Evolutionary conservation across 2,797 vertebrate genomes (phyloP), one percentile per base, ranked within the genome.

Genomic region (Intellagama lesueurii): DNA sequence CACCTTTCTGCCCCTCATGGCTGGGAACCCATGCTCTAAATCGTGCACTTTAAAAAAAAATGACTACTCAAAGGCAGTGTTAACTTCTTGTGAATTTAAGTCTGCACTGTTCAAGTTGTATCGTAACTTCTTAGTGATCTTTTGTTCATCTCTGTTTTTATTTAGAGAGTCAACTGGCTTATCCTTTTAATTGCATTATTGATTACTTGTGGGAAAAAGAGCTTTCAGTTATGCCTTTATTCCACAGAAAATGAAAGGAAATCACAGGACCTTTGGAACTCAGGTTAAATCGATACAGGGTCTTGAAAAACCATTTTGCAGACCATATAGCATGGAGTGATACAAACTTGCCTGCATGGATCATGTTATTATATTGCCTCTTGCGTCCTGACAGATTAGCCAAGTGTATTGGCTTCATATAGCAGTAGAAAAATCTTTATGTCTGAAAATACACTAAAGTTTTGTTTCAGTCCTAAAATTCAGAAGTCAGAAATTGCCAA

Each of bases 281-380:
- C 89, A 85, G 7, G 85, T 86, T 91, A 90, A 92, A 91, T 90
- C 86, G 3, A 0, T 85, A 5, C 69, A 11, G 91, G 87, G 47
- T 88, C 88, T 56, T 90, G 60, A 91, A 86, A 30, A 8, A 19
- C 91, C 73, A 88, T 91, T 90, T 92, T 91, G 47, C 91, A 90
- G 19, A n/a, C 90, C 91, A 66, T 85, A 56, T 56, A 19, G 88
- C 35, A 91, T 80, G 72, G 85, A 91, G 87, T 91, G 79, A 93
- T 89, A 0, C 83, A 89, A 6, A 79, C 19, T 22, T 87, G 47
- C 22, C 87, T 66, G 8, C 84, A 30, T 1, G 35, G 72, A 52
- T 83, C 32, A 89, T 78, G 3, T 52, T 80, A 24, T 35, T 56
- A 52, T 52, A 16, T 66, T 75, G n/a, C 68, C 44, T 52, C 24